A percentile compares a stretch with the other conserved stretches of the same genome.
phyloP scores from a whole-genome alignment of 23 tunicate genomes.

The Halocynthia roretzi region DNA sequence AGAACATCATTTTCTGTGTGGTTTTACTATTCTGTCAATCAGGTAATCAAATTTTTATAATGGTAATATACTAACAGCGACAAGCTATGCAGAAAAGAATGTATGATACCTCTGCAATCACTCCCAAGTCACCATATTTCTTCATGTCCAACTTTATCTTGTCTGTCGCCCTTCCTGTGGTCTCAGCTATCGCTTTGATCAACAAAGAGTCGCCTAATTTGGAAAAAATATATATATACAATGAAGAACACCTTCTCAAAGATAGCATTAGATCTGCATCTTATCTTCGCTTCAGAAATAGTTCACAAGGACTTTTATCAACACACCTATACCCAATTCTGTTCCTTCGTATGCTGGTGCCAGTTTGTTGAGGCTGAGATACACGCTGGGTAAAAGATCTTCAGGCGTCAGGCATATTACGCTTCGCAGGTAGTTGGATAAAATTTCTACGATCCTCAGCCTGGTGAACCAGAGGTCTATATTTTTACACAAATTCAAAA shows the following conservation, averaged over 20 bases:
- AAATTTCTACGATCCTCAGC: slow-evolving; percentile 60
- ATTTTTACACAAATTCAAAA: neutral
- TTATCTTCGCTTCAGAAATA: neutral
- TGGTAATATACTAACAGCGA: no score
- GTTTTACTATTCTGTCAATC: slow-evolving; percentile 48
- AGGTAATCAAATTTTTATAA: no score
- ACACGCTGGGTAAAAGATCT: slow-evolving; percentile 68
- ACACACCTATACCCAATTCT: slow-evolving; percentile 92
- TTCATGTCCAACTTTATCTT: slow-evolving; percentile 79
- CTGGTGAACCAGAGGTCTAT: slow-evolving; percentile 13
- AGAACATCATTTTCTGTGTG: slow-evolving; percentile 92
- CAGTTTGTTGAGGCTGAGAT: slow-evolving; percentile 74
- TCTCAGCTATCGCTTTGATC: slow-evolving; percentile 85
- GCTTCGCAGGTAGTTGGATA: slow-evolving; percentile 71
- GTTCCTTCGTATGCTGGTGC: slow-evolving; percentile 99
- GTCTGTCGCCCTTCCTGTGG: slow-evolving; percentile 61
- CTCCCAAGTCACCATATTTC: slow-evolving; percentile 84
- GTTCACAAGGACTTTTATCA: neutral
- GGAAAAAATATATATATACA: no score
- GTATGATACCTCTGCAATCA: slow-evolving; percentile 69
- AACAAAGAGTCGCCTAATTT: slow-evolving; percentile 37
- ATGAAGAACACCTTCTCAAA: no score
- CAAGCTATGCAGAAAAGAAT: no score
- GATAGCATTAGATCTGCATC: no score
- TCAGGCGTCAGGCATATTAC: slow-evolving; percentile 82